These are phyloP conservation scores for Lytechinus pictus DNA, from an alignment of 35 echinoderm and acorn worm species.

Conservation along the genomic window DNA sequence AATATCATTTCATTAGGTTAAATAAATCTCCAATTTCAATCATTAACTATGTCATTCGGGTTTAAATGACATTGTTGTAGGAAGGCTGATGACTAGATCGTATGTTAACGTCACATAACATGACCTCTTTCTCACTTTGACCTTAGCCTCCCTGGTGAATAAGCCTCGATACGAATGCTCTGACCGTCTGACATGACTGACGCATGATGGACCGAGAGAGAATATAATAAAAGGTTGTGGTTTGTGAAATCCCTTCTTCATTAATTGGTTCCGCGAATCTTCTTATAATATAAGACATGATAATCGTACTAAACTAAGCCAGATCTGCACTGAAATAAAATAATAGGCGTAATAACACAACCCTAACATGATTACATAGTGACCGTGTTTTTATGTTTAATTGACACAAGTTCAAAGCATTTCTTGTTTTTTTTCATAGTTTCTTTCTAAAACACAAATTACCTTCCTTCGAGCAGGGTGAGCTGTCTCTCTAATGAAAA, in stretches of 20 bases:
- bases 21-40: too few relatives aligned
- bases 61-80: too few relatives aligned
- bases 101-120: neutral
- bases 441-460: neutral
- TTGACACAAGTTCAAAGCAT: too few relatives aligned
- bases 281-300: neutral
- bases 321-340: neutral
- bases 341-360: too few relatives aligned
- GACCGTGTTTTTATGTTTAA: too few relatives aligned
- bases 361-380: too few relatives aligned
- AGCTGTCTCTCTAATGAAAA: neutral
- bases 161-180: neutral
- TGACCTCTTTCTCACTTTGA: constrained; percentile 1
- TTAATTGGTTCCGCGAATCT: neutral
- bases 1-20: too few relatives aligned
- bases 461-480: neutral
- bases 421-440: neutral
- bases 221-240: constrained; percentile 3
- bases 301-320: neutral
- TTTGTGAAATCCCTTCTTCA: neutral
- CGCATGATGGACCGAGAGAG: neutral
- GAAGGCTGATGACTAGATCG: too few relatives aligned
- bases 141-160: neutral
- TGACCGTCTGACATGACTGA: neutral
- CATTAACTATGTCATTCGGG: too few relatives aligned